These are phyloP conservation scores for Drosophila setosimentum DNA, from an alignment of 2,888 invertebrate species.

Conservation along the genomic window DNA sequence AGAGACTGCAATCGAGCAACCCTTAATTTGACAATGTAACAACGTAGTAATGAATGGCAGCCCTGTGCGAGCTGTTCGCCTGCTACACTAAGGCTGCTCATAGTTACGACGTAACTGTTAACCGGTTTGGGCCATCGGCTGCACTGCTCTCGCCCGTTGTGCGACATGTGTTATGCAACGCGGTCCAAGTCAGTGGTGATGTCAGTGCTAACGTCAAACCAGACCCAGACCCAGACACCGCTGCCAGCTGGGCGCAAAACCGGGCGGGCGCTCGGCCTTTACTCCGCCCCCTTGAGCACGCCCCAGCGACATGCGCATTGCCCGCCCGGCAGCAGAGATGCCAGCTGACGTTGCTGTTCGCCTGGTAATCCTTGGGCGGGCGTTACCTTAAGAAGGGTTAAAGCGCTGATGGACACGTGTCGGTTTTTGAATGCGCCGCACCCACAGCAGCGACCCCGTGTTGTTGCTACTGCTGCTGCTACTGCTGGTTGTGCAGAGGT, in stretches of 20 bases:
- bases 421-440: constrained; percentile 69
- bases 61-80: constrained; percentile 73
- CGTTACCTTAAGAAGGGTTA: constrained; percentile 86
- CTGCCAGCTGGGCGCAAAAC: constrained; percentile 33
- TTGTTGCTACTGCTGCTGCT: constrained; percentile 24
- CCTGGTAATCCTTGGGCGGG: constrained; percentile 85
- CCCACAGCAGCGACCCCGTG: constrained; percentile 32
- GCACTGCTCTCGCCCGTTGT: constrained; percentile 54
- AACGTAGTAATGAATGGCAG: constrained; percentile 76
- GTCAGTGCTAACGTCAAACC: constrained; percentile 59
- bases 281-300: constrained; percentile 74
- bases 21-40: constrained; percentile 73
- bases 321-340: not conserved
- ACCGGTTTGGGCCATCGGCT: constrained; percentile 59
- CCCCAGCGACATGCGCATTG: constrained; percentile 66
- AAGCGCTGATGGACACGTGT: constrained; percentile 85
- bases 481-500: constrained; percentile 40
- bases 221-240: constrained; percentile 20
- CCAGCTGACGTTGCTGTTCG: constrained; percentile 64
- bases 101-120: constrained; percentile 85
- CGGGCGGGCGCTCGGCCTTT: constrained; percentile 57
- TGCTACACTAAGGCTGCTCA: constrained; percentile 84
- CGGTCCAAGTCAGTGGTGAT: constrained; percentile 20
- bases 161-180: constrained; percentile 62
- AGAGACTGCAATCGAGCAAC: constrained; percentile 31